Base-by-base conservation (phyloP, 2,888 invertebrate species). In the Cephus pygmeus region DNA sequence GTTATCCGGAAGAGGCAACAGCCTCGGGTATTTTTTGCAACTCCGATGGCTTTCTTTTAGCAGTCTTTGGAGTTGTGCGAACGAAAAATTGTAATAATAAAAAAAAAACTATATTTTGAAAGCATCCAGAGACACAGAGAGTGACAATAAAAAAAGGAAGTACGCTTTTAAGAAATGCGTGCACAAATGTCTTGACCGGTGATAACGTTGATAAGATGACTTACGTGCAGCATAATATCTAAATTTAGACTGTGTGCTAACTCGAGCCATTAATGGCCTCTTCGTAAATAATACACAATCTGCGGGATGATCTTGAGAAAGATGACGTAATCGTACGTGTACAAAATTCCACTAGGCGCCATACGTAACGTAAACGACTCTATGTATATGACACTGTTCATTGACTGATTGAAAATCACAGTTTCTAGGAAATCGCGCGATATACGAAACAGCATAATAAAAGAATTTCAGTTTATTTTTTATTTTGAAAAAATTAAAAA, bases 1-100 rank as follows among this genome's bases (percentile, higher is more conserved):
- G 89, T 90, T 90, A 90, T 89, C 86, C 87, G 85, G 84, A 87
- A 79, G 84, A 86, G 86, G 83, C 86, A 85, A 84, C 83, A 85
- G 87, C 86, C 85, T 80, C 78, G 77, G 75, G 81, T 81, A 77
- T 82, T 79, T 85, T 33, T 71, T 23, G 56, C 56, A 56, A 56
- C 9, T 56, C 23, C 56, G 23, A 56, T 23, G 56, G 15, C 15
- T 40, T 15, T 40, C 15, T 40, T 40, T 15, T 0, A 6, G 40
- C 40, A 6, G 56, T 56, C 56, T 23, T 2, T 9, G 9, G 6
- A 56, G 23, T 56, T 23, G 23, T 9, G 9, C 0, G 9, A 23
- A 56, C 23, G 6, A 56, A 56, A 56, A 56, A 23, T 56, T 56
- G 4, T 36, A 12, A 12, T 15, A 15, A 40, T 0, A 56, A 56